Evolutionary conservation across 1,140 invertebrate genomes (phyloP).

Genomic region (Phocides pigmalion): DNA sequence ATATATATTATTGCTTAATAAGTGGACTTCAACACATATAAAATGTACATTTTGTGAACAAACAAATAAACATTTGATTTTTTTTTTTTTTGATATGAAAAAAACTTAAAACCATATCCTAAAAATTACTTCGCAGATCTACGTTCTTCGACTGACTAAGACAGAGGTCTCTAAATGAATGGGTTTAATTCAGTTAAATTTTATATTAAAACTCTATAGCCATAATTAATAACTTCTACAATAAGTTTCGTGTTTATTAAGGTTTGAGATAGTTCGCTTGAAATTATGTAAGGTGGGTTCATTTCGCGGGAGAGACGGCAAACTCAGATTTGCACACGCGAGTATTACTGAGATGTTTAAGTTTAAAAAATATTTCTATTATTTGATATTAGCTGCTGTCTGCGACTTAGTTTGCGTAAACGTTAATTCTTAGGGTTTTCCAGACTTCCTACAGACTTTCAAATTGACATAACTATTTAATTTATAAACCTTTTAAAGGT

Average conservation of each 20-base stretch:
- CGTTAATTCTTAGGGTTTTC: too few relatives aligned
- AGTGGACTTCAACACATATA: too few relatives aligned
- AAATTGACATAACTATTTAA: too few relatives aligned
- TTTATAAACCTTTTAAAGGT: too few relatives aligned
- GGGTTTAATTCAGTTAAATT: constrained; percentile 71
- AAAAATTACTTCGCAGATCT: constrained; percentile 44
- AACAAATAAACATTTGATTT: too few relatives aligned
- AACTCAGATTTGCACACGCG: constrained; percentile 16
- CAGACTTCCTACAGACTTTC: too few relatives aligned
- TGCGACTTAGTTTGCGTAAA: too few relatives aligned
- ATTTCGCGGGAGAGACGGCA: constrained; percentile 2
- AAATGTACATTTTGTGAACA: too few relatives aligned
- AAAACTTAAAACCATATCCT: background rate
- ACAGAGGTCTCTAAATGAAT: constrained; percentile 68
- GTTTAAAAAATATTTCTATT: too few relatives aligned
- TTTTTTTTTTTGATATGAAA: too few relatives aligned
- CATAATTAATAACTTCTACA: constrained; percentile 50
- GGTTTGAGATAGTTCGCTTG: constrained; percentile 23
- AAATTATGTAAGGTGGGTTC: constrained; percentile 4
- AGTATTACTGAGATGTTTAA: background rate
- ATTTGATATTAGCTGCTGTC: too few relatives aligned
- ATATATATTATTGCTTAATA: too few relatives aligned
- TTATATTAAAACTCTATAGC: constrained; percentile 44
- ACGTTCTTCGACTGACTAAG: constrained; percentile 55
- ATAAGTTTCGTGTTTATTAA: constrained; percentile 36